These are phyloP conservation scores for Peromyscus eremicus DNA, from an alignment of 2,797 vertebrate genomes.

Conservation along the genomic window DNA sequence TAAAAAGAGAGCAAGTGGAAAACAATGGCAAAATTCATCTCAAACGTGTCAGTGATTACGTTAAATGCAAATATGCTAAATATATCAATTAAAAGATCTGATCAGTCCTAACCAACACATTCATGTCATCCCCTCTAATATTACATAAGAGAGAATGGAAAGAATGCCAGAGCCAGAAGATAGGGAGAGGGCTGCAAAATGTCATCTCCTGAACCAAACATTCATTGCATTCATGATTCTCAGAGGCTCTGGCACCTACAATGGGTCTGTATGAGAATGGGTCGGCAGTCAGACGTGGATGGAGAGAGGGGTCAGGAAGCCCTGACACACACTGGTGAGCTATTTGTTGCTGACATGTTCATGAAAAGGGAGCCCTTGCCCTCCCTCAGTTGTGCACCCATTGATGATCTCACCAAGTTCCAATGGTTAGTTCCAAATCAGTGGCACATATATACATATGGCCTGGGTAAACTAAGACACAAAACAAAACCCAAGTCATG, in stretches of 20 bases:
- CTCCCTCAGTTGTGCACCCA: not conserved
- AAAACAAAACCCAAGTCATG: not conserved
- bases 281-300: no score
- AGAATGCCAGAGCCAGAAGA: not conserved
- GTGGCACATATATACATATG: not conserved
- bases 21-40: not conserved
- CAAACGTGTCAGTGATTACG: not conserved
- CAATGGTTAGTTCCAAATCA: not conserved
- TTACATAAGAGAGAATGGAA: not conserved
- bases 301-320: not conserved
- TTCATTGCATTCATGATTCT: no score
- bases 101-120: not conserved
- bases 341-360: not conserved
- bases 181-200: not conserved
- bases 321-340: not conserved
- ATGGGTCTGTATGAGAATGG: not conserved
- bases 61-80: not conserved
- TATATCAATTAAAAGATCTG: not conserved
- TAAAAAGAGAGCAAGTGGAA: not conserved
- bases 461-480: not conserved
- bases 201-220: not conserved
- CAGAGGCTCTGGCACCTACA: not conserved
- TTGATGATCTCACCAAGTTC: not conserved
- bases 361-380: not conserved
- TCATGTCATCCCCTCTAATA: not conserved